phyloP scores from a whole-genome alignment of 2,113 vertebrate species.

The Siniperca knerii region DNA sequence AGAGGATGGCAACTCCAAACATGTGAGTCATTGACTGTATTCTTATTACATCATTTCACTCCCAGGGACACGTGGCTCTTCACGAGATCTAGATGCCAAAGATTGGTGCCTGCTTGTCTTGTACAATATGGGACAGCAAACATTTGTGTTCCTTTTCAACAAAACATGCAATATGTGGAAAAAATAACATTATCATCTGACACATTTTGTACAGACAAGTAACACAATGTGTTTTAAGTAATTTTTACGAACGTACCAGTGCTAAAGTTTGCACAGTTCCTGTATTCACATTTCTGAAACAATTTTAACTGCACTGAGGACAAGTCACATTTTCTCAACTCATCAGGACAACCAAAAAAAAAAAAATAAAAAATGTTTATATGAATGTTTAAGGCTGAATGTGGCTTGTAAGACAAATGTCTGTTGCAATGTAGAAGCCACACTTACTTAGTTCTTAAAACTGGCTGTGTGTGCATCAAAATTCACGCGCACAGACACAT shows the following conservation, averaged over 20 bases:
- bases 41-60: background rate
- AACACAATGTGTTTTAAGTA: background rate
- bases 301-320: background rate
- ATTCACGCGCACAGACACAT: background rate
- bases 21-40: background rate
- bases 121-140: no score
- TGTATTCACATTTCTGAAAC: background rate
- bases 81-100: background rate
- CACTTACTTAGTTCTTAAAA: background rate
- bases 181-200: no score
- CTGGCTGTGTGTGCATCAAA: conserved; percentile 6
- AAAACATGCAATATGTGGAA: background rate
- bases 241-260: background rate
- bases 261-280: background rate
- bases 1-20: no score
- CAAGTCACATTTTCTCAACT: background rate
- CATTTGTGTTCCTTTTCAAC: background rate
- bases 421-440: background rate
- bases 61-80: no score
- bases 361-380: background rate
- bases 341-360: background rate
- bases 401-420: background rate
- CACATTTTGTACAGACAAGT: no score
- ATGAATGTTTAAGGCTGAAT: background rate
- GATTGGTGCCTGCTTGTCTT: background rate